Evolutionary conservation across 2,113 vertebrate species (phyloP).

Genomic region (Mionectes macconnelli): DNA sequence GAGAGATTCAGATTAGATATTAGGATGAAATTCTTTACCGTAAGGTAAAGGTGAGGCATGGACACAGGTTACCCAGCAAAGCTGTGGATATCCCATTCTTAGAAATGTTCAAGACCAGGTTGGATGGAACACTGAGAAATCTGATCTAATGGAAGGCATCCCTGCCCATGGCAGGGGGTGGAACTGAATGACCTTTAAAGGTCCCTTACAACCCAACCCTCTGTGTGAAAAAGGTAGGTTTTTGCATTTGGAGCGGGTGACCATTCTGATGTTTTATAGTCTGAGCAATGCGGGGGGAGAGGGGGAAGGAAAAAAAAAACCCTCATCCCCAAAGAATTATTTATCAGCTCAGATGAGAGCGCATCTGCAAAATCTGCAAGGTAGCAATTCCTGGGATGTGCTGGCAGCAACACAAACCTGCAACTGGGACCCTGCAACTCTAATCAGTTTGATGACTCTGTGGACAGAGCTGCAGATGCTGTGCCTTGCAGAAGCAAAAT

Average conservation of each 20-base stretch:
- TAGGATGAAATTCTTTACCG: accelerated
- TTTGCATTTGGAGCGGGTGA: neutral
- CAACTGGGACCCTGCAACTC: neutral
- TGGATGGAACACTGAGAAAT: accelerated
- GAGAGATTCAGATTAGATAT: neutral
- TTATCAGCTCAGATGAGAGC: neutral
- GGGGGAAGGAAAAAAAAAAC: neutral
- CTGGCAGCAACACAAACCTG: neutral
- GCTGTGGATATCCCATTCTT: accelerated
- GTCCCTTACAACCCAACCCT: neutral
- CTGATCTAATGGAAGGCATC: neutral
- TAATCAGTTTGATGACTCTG: neutral
- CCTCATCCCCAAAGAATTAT: neutral
- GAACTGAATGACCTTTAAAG: neutral
- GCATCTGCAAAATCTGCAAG: neutral
- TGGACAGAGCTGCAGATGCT: neutral
- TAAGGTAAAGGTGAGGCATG: neutral
- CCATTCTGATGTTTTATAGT: neutral
- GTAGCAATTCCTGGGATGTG: neutral
- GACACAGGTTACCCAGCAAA: neutral
- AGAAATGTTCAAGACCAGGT: accelerated
- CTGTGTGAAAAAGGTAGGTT: neutral
- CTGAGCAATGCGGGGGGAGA: accelerated
- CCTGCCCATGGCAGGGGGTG: accelerated
- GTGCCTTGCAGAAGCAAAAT: neutral